Evolutionary conservation across 2,888 invertebrate genomes (phyloP).

Genomic region (Chymomyza amoena): DNA sequence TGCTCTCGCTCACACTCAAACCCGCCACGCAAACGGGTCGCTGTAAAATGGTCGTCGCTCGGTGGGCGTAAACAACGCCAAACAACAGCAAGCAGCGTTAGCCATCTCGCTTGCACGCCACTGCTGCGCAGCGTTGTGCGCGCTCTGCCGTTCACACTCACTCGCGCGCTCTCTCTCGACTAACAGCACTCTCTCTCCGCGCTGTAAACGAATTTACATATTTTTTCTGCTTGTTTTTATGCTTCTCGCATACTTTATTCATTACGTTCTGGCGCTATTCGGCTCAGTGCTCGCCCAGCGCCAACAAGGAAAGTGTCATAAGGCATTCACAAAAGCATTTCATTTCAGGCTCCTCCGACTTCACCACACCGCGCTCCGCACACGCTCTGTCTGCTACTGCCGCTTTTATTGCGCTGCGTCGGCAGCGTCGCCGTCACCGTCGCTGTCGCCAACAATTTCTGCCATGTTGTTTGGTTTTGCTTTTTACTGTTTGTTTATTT

Average conservation of each 20-base stretch:
- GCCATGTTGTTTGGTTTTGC: slow-evolving; percentile 19
- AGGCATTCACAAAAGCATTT: slow-evolving; percentile 62
- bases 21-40: slow-evolving; percentile 31
- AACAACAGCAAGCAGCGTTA: slow-evolving; percentile 1
- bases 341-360: neutral
- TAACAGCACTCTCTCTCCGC: neutral
- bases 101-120: slow-evolving; percentile 32
- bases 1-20: slow-evolving; percentile 34
- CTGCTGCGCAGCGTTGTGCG: neutral
- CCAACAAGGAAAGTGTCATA: slow-evolving; percentile 60
- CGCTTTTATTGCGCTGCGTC: slow-evolving; percentile 3
- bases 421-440: neutral
- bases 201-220: slow-evolving; percentile 58
- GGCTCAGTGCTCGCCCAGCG: slow-evolving; percentile 7
- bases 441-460: slow-evolving; percentile 15
- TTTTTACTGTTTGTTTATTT: slow-evolving; percentile 25
- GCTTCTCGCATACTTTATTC: slow-evolving; percentile 61
- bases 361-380: too few species aligned
- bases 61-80: slow-evolving; percentile 52
- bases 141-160: neutral
- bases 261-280: slow-evolving; percentile 61
- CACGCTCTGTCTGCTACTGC: neutral
- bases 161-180: neutral
- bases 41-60: slow-evolving; percentile 65
- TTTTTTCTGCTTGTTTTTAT: slow-evolving; percentile 63